phyloP scores from a whole-genome alignment of 1,140 invertebrate species.

The Cecropterus lyciades region DNA sequence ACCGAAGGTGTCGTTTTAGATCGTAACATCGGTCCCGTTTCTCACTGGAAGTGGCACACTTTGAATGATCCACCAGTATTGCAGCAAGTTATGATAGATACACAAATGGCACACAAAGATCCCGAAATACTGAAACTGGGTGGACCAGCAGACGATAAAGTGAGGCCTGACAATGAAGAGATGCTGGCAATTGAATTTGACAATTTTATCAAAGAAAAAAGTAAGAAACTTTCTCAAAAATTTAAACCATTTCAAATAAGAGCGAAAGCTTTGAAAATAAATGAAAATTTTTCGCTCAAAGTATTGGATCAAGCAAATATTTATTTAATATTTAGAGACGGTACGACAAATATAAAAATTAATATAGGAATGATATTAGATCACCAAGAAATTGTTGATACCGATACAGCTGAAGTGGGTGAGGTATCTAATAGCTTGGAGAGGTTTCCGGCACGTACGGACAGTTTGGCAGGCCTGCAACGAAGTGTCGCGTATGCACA shows the following conservation, averaged over 20 bases:
- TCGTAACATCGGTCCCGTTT: slow-evolving; percentile 63
- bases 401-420: slow-evolving; percentile 69
- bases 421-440: slow-evolving; percentile 69
- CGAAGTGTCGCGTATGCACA: slow-evolving; percentile 60
- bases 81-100: slow-evolving; percentile 78
- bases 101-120: slow-evolving; percentile 71
- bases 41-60: slow-evolving; percentile 79
- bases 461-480: slow-evolving; percentile 66
- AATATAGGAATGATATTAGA: slow-evolving; percentile 69
- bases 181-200: slow-evolving; percentile 78
- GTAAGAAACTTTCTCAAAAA: slow-evolving; percentile 66
- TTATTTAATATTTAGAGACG: slow-evolving; percentile 71
- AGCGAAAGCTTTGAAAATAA: slow-evolving; percentile 79
- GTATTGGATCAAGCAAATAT: slow-evolving; percentile 76
- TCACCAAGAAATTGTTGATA: slow-evolving; percentile 74
- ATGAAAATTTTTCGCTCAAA: slow-evolving; percentile 71
- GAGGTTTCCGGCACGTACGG: slow-evolving; percentile 63
- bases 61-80: slow-evolving; percentile 76
- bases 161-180: slow-evolving; percentile 65
- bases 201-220: slow-evolving; percentile 76
- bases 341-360: slow-evolving; percentile 57
- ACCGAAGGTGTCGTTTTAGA: slow-evolving; percentile 78
- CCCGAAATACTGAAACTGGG: slow-evolving; percentile 65
- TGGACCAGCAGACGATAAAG: slow-evolving; percentile 47
- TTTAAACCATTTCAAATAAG: slow-evolving; percentile 77